Evolutionary conservation across 2,113 vertebrate species (phyloP).

Genomic region (Cathartes aura): DNA sequence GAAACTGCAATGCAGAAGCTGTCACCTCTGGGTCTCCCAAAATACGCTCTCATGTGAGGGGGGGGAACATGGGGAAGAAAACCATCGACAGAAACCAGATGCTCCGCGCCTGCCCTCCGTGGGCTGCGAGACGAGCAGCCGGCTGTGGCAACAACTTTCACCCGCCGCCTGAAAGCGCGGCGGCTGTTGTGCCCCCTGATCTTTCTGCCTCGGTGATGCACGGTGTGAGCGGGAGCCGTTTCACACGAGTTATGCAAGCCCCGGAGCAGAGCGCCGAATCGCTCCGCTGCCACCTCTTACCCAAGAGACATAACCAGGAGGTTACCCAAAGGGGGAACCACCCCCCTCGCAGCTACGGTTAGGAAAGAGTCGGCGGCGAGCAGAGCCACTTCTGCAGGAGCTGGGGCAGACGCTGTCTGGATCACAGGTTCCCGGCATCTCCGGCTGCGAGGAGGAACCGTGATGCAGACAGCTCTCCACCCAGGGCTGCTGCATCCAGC

Average conservation of each 20-base stretch:
- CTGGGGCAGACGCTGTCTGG: fast-evolving
- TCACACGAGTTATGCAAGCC: fast-evolving
- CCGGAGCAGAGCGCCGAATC: neutral
- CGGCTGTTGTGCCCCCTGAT: neutral
- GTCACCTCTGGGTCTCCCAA: neutral
- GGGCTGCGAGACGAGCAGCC: neutral
- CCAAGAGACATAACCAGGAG: neutral
- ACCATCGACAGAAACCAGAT: neutral
- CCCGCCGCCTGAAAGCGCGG: neutral
- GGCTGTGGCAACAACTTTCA: neutral
- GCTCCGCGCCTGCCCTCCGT: neutral
- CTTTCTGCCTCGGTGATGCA: neutral
- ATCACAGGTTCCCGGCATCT: neutral
- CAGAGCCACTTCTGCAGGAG: neutral
- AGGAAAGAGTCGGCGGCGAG: neutral
- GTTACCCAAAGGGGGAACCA: neutral
- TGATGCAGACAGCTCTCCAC: neutral
- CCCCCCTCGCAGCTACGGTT: fast-evolving
- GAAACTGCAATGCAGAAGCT: neutral
- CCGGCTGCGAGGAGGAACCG: neutral
- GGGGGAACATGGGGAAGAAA: neutral
- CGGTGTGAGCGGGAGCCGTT: fast-evolving
- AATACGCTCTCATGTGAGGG: fast-evolving
- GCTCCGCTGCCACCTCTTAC: neutral
- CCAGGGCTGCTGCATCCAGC: neutral